A percentile compares a stretch with the other conserved stretches of the same genome.
Evolutionary conservation across 2,113 vertebrate species (phyloP).

Genomic region (Paraplagusia blochii): DNA sequence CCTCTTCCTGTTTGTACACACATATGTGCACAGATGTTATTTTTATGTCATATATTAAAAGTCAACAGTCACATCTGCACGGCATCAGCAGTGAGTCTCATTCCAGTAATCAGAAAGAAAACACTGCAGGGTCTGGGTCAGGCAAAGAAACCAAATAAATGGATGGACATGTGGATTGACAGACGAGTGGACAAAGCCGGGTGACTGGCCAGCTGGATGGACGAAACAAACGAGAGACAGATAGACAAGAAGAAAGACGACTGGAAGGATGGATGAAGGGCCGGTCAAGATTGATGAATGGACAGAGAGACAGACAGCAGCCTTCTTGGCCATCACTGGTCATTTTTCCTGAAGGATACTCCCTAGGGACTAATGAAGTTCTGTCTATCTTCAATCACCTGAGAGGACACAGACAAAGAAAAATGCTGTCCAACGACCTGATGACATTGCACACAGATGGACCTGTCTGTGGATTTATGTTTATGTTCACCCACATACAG

Average conservation of each 20-base stretch:
- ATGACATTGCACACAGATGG: neutral
- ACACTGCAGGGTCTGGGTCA: slow-evolving; percentile 70
- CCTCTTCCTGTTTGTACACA: slow-evolving; percentile 30
- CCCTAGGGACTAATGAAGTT: too few relatives aligned
- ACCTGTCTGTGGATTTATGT: neutral
- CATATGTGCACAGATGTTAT: slow-evolving; percentile 2
- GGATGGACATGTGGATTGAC: neutral
- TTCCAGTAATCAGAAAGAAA: slow-evolving; percentile 75
- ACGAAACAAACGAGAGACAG: neutral
- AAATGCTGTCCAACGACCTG: too few relatives aligned
- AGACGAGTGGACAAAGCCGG: too few relatives aligned
- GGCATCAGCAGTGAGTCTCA: slow-evolving; percentile 66
- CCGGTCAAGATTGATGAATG: too few relatives aligned
- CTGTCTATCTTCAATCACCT: too few relatives aligned
- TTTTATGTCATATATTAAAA: neutral
- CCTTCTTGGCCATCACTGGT: too few relatives aligned
- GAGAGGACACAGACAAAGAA: too few relatives aligned
- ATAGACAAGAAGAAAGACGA: too few relatives aligned
- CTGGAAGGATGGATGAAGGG: too few relatives aligned
- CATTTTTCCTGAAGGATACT: too few relatives aligned
- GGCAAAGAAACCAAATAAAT: slow-evolving; percentile 39
- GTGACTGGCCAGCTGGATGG: too few relatives aligned
- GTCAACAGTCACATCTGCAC: neutral
- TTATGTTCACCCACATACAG: neutral
- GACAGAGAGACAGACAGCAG: too few relatives aligned